A percentile compares a stretch with the other conserved stretches of the same genome.
phyloP scores from a whole-genome alignment of 2,113 vertebrate genomes.

The Cavia aperea region DNA sequence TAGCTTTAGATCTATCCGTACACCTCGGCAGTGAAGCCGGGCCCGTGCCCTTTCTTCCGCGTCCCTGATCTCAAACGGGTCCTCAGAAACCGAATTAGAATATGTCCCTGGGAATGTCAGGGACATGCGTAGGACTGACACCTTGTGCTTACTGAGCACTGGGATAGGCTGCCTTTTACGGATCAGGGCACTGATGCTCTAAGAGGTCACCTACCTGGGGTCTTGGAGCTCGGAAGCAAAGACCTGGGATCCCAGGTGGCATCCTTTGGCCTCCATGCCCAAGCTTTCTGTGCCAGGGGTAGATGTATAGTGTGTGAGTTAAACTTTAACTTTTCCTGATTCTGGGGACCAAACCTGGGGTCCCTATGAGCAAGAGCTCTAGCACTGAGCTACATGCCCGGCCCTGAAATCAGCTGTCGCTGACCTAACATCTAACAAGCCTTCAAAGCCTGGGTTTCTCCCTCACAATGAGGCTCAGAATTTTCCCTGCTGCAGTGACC shows the following conservation, averaged over 20 bases:
- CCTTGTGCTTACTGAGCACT: neutral
- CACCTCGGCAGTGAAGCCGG: neutral
- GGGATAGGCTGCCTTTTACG: neutral
- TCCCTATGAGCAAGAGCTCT: neutral
- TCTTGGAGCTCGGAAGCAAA: neutral
- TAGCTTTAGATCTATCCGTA: neutral
- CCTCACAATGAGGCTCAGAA: rapidly evolving
- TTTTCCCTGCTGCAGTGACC: neutral
- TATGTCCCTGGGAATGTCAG: neutral
- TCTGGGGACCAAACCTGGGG: neutral
- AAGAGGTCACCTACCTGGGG: neutral
- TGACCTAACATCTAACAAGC: neutral
- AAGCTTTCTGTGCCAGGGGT: rapidly evolving
- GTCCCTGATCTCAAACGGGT: neutral
- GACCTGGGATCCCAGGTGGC: neutral
- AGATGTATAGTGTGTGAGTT: too few relatives aligned
- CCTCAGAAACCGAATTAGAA: neutral
- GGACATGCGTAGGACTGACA: rapidly evolving
- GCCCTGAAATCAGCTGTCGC: too few relatives aligned
- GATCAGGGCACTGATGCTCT: neutral
- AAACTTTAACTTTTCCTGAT: neutral
- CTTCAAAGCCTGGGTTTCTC: neutral
- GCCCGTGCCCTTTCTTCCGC: neutral
- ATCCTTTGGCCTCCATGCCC: neutral
- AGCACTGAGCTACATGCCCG: neutral